Base-by-base conservation (phyloP, 1,140 invertebrate genomes). In the Drosophila parvula region DNA sequence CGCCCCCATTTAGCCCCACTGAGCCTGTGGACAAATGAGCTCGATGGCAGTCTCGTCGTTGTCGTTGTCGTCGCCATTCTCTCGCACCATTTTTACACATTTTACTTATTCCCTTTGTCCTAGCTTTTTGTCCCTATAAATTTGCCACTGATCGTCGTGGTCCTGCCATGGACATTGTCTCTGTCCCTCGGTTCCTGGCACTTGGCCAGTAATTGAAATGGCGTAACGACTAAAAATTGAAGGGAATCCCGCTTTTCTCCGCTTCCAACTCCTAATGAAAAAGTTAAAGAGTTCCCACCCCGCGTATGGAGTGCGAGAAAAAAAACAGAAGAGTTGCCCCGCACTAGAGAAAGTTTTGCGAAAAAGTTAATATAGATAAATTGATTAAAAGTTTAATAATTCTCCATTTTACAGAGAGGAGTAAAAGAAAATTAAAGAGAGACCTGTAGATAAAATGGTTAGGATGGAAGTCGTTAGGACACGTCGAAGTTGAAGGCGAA, bases 351-450 rank as follows among this genome's bases (percentile, higher is more conserved):
- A 71, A 71, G 65, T 71, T 67, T 71, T 58, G 59, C 50, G 51
- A 89, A 88, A 53, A 89, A 89, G 80, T 89, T 89, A 89, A 89
- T 89, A 89, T 89, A 89, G 84, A 89, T 89, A 89, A 89, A 89
- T 90, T 89, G 84, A 89, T 89, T 89, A 84, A 89, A 89, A 89
- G 74, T 89, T 89, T 89, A 89, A 90, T 89, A 89, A 89, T 90
- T 89, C 67, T 75, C 50, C 71, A 71, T 79, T 86, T 71, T 81
- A 38, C 50, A 51, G 58, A 44, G 3, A 40, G 40, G 47, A 28
- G 28, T 6, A 27, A 18, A 16, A 11, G 16, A 27, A 43, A 55
- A 68, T 48, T 32, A 50, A 64, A 62, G 28, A 18, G 60, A 53
- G 34, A 61, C 44, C 32, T 62, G 47, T 27, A 30, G 28, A 47